Base-by-base conservation (phyloP, 2,888 invertebrate species). In the Melinaea menophilus region DNA sequence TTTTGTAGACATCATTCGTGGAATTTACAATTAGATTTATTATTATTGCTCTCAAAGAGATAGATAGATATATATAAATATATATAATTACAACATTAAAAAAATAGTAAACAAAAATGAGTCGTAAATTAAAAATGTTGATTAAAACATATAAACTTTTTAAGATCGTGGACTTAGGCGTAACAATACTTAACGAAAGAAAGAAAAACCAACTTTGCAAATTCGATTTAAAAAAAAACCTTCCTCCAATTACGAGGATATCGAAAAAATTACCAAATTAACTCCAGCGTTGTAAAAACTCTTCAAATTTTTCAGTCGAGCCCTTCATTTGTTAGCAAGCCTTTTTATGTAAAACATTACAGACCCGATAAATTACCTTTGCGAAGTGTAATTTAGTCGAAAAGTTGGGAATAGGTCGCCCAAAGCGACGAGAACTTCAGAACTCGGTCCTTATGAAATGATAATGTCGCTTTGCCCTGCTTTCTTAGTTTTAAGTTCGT, bases 281-380 rank as follows among this genome's bases (percentile, higher is more conserved):
- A 62, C 62, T 62, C 37, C 45, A 56, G 48, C 47, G 41, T 56
- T 55, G 58, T 55, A 58, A 59, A 55, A 65, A 58, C 62, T 65
- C 62, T 57, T 62, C 59, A 60, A 60, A 65, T 35, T 46, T 61
- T 22, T 46, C 56, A 48, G 33, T 54, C 37, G 61, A 48, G 37
- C 12, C 35, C 47, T 45, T 57, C 57, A 59, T 59, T 60, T 55
- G 65, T 65, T 62, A 54, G 46, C 55, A 62, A 59, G 64, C 64
- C 64, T 46, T 65, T 64, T 64, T 64, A 64, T 61, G 64, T 57
- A 31, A 51, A 64, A 61, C 67, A 60, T 66, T 64, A 67, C 73
- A 74, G 73, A 72, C 77, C 75, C 76, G 71, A 81, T 80, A 84
- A 85, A 84, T 85, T 82, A 79, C 81, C 78, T 80, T 79, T 71